Conservation (phyloP, 30 jellyfish, hydroid and myxozoan genomes). For the Catostylus mosaicus region DNA sequence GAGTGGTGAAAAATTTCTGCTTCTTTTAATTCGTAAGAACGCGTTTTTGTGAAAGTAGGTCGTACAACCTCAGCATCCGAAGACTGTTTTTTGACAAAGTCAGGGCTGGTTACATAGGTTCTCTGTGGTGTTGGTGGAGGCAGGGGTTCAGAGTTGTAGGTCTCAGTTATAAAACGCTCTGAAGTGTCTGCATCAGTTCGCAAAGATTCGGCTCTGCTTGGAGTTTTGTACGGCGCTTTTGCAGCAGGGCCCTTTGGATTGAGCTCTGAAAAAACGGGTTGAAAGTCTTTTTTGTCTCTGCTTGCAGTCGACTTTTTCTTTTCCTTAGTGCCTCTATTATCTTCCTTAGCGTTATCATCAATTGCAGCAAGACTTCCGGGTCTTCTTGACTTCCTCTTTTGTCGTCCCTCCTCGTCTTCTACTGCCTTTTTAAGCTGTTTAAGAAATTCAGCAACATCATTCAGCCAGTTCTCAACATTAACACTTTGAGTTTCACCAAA, state of each 20-base stretch:
- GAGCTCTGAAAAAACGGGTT: constrained; percentile 36
- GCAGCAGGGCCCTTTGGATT: not conserved
- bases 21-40: constrained; percentile 32
- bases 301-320: not conserved
- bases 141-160: not conserved
- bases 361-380: constrained; percentile 49
- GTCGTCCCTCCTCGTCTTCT: constrained; percentile 58
- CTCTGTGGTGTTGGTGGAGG: constrained; percentile 42
- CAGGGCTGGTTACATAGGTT: not conserved
- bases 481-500: constrained; percentile 78
- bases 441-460: constrained; percentile 76
- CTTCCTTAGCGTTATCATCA: not conserved
- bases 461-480: constrained; percentile 81
- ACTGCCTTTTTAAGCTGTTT: constrained; percentile 82
- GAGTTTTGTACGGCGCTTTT: not conserved
- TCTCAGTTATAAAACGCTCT: not conserved
- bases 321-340: not conserved
- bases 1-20: constrained; percentile 55
- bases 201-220: not conserved
- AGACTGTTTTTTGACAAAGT: not conserved
- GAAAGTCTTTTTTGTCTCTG: constrained; percentile 1
- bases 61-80: constrained; percentile 6
- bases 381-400: constrained; percentile 61
- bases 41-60: constrained; percentile 15
- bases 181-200: not conserved